Conservation (phyloP, 2,797 vertebrate species). For the Darevskia mixta region DNA sequence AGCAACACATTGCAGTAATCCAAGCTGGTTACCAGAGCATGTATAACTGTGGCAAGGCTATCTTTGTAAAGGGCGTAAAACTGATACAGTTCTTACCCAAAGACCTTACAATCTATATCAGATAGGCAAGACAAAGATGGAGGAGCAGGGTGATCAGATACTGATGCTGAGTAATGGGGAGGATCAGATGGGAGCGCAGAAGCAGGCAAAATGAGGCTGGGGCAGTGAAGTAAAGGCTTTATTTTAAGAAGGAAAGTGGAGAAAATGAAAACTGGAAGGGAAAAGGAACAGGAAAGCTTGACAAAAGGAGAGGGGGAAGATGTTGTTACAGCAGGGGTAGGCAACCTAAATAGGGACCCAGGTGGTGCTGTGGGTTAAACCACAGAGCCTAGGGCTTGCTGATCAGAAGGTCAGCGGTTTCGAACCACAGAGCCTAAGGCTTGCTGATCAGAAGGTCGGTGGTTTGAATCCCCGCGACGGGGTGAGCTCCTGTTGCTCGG, state of each 20-base stretch:
- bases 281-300: neutral
- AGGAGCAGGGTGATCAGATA: neutral
- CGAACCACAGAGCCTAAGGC: too few species aligned
- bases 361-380: too few species aligned
- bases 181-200: neutral
- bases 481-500: too few species aligned
- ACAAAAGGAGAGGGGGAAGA: neutral
- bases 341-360: too few species aligned
- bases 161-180: neutral
- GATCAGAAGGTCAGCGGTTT: too few species aligned
- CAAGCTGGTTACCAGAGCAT: neutral
- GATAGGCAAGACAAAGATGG: neutral
- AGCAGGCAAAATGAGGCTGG: neutral
- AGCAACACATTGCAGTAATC: neutral
- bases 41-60: neutral
- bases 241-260: neutral
- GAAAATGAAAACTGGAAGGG: neutral
- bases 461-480: rapidly evolving
- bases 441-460: too few species aligned
- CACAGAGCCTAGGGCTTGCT: too few species aligned
- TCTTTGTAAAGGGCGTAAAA: neutral
- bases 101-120: neutral
- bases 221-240: neutral
- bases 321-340: too few species aligned
- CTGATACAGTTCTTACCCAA: neutral